These are phyloP conservation scores for Corapipo altera DNA, from an alignment of 2,113 vertebrate genomes.

Conservation along the genomic window DNA sequence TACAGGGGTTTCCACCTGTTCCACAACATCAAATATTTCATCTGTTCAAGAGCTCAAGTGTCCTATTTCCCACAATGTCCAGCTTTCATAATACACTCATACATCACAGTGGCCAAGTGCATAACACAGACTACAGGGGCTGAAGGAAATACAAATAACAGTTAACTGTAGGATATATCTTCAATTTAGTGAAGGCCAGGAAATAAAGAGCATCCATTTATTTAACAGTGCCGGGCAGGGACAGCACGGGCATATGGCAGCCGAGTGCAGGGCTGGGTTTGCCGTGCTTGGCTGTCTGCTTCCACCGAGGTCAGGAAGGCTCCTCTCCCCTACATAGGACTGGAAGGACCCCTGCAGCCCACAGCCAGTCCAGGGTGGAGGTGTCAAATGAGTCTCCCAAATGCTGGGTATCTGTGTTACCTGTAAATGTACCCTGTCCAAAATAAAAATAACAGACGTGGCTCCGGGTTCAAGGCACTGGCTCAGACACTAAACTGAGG, in stretches of 20 bases:
- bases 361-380: not conserved
- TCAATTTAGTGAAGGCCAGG: not conserved
- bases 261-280: not conserved
- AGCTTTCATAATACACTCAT: not conserved
- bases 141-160: not conserved
- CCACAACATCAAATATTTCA: not conserved
- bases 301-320: not conserved
- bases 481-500: not conserved
- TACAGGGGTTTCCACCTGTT: not conserved
- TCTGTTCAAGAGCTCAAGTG: not conserved
- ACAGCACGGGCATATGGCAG: accelerated
- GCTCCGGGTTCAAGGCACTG: not conserved
- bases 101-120: not conserved
- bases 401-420: not conserved
- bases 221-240: not conserved
- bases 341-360: not conserved
- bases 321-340: not conserved
- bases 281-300: not conserved
- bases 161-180: not conserved
- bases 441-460: not conserved
- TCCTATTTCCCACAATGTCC: not conserved
- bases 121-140: not conserved
- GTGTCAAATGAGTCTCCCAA: not conserved
- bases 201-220: not conserved
- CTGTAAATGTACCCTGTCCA: not conserved